Percentiles rank a stretch among this genome's conserved stretches.
phyloP scores from a whole-genome alignment of 1,140 invertebrate species.

The Pararge aegeria region DNA sequence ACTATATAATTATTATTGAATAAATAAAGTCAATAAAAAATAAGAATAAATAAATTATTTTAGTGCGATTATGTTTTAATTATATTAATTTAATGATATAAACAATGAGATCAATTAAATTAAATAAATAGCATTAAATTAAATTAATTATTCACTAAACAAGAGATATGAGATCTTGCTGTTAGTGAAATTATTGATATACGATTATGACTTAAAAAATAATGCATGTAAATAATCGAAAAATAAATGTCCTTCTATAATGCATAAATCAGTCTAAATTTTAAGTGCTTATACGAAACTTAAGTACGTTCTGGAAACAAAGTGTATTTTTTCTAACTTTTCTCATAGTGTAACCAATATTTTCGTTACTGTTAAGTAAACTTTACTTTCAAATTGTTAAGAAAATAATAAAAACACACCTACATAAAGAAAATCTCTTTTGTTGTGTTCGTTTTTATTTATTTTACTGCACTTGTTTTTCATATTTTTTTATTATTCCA shows the following conservation, averaged over 20 bases:
- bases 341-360: no score
- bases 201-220: not conserved
- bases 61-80: not conserved
- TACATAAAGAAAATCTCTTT: no score
- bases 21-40: not conserved
- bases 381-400: no score
- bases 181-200: not conserved
- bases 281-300: not conserved
- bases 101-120: not conserved
- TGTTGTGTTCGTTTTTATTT: no score
- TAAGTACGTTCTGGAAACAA: no score
- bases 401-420: no score
- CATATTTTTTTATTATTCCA: no score
- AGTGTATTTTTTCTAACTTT: no score
- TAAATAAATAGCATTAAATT: not conserved
- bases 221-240: not conserved
- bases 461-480: no score
- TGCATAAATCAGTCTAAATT: not conserved
- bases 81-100: not conserved
- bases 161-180: not conserved
- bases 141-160: not conserved
- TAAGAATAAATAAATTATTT: not conserved
- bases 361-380: no score
- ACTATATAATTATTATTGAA: no score
- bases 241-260: not conserved